phyloP scores from a whole-genome alignment of 2,113 vertebrate species.

The Butastur rufipennis region DNA sequence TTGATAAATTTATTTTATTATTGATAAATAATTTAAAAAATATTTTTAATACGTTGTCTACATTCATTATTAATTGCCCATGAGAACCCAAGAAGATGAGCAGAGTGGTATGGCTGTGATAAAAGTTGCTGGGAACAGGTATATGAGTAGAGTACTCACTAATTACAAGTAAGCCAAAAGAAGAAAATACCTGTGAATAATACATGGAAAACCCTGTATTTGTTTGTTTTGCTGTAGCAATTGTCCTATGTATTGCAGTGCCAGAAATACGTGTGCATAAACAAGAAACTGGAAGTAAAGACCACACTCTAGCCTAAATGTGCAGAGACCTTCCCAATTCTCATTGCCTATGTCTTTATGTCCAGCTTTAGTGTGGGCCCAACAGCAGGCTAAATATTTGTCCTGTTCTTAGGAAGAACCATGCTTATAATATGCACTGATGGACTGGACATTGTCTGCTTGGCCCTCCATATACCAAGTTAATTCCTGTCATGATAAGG shows the following conservation, averaged over 20 bases:
- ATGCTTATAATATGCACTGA: fast-evolving
- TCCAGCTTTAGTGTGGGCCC: neutral
- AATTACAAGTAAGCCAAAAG: neutral
- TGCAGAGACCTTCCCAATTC: neutral
- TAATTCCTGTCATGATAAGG: neutral
- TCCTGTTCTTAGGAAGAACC: neutral
- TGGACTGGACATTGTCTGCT: neutral
- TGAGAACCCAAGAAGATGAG: neutral
- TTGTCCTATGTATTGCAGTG: neutral
- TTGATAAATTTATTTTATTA: too few relatives aligned
- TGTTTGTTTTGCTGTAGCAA: neutral
- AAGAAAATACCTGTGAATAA: neutral
- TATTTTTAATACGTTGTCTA: neutral
- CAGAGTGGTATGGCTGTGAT: neutral
- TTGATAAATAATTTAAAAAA: neutral
- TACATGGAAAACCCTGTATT: neutral
- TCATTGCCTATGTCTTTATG: neutral
- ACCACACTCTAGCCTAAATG: neutral
- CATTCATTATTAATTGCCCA: neutral
- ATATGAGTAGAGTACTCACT: neutral
- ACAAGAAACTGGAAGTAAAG: neutral
- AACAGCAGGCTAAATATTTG: neutral
- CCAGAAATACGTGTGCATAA: neutral
- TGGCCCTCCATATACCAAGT: neutral
- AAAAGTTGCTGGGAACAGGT: neutral